phyloP scores from a whole-genome alignment of 2,888 invertebrate species.

The Ecliptopera silaceata region DNA sequence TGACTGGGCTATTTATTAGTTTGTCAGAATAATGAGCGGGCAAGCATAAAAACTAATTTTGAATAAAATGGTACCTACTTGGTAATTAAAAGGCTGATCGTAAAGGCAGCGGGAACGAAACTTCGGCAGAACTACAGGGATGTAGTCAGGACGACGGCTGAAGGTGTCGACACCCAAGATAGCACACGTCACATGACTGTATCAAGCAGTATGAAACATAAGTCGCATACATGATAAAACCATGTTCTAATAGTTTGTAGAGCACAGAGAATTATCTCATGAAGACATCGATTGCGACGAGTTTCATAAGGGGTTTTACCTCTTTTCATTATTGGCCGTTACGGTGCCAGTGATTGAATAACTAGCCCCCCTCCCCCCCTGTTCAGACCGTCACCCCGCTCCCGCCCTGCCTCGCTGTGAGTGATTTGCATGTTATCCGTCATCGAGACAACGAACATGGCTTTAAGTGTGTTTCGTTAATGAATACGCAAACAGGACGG shows the following conservation, averaged over 20 bases:
- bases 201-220: too few species aligned
- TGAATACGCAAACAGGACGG: slow-evolving; percentile 22
- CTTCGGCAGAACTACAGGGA: neutral
- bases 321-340: too few species aligned
- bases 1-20: too few species aligned
- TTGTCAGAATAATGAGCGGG: slow-evolving; percentile 17
- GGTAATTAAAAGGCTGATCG: slow-evolving; percentile 24
- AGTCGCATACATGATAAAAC: too few species aligned
- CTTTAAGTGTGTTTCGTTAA: slow-evolving; percentile 25
- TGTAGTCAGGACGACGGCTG: neutral
- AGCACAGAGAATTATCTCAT: too few species aligned
- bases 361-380: too few species aligned
- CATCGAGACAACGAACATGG: slow-evolving; percentile 22
- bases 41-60: slow-evolving; percentile 21
- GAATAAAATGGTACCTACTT: slow-evolving; percentile 20
- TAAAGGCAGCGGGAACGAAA: slow-evolving; percentile 16
- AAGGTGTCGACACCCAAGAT: neutral
- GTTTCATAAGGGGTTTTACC: too few species aligned
- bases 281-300: too few species aligned
- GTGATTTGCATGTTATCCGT: slow-evolving; percentile 31
- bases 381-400: neutral
- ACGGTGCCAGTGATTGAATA: too few species aligned
- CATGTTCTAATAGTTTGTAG: too few species aligned
- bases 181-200: too few species aligned
- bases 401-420: neutral